Evolutionary conservation across 2,888 invertebrate species (phyloP), one percentile per base, ranked within the genome.

Genomic region (Nasonia oneida): DNA sequence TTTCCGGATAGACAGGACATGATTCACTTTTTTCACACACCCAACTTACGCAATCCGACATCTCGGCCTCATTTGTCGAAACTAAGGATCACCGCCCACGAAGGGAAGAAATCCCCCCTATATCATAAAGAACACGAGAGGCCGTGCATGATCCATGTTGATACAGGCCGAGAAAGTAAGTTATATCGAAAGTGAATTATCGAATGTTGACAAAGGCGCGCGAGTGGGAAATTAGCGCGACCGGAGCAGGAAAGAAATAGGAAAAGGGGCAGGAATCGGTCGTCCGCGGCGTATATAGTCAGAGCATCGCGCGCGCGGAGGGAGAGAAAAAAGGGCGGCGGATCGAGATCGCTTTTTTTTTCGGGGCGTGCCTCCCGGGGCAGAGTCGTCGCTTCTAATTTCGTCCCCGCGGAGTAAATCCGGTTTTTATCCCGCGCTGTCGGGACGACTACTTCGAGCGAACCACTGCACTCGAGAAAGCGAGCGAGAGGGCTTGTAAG

Each of bases 101-200:
- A n/a, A 71, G 33, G 18, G 39, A 47, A 73, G 23, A 47, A 73
- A 73, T 29, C 29, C 50, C 23, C 39, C 47, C 18, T 6, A 50
- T 12, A 33, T 18, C 33, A 76, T 33, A 23, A 6, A 42, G 5
- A 64, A 64, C 0, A 18, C 23, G 61, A 67, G 29, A 37, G 15
- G 57, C 3, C n/a, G 61, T 14, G 33, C 29, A 1, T 29, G 29
- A 29, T 37, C 57, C 39, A 42, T 37, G 70, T 80, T 80, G 77
- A 73, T 33, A 53, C 42, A 47, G 57, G 23, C 61, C 8, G 33
- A 61, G 53, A 29, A 53, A 42, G 70, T 83, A 57, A 77, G 15
- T 77, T 77, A 83, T 33, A 61, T 42, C 78, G 83, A 77, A 83
- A 78, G 77, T 78, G 76, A 83, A 73, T 83, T 78, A 83, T 71